Base-by-base conservation (phyloP, 1,140 invertebrate genomes). In the Magallana ariakensis region DNA sequence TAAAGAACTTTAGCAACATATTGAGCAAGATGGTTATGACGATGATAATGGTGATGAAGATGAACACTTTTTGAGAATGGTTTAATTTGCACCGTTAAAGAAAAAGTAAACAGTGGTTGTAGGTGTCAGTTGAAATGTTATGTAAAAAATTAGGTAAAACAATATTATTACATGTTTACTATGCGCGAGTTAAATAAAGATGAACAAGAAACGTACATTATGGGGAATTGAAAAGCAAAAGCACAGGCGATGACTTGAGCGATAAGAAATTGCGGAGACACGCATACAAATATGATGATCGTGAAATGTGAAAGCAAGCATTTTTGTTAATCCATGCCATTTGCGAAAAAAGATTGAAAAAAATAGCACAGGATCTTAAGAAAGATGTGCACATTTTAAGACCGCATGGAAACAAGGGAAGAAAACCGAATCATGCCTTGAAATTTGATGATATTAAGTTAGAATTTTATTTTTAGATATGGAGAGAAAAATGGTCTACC, bases 351-450 rank as follows among this genome's bases (percentile, higher is more conserved):
- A 13, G 13, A 13, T 22, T 80, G 15, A 80, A 80, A 46, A 15
- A n/a, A 19, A n/a, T 22, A 22, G 22, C 22, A n/a, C 15, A 80
- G 7, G 13, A 80, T 22, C 11, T 80, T 15, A 80, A 80, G 22
- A 5, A n/a, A 13, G 19, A 80, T 80, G 70, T 10, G 8, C 70
- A 10, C 11, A 22, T 80, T 46, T n/a, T n/a, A 22, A 22, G 11
- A 7, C 13, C 19, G 11, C 70, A 80, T 80, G 70, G 70, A n/a
- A 80, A 80, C 70, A 80, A 46, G 33, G 70, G 70, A 13, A 80
- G 33, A 46, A 22, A 46, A 22, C 70, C 70, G 11, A 22, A 80
- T n/a, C 70, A 80, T 22, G 70, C 70, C 15, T 22, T 80, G 22
- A 7, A 15, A 13, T 80, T 80, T 11, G 15, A 15, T 15, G 70